Evolutionary conservation across 2,888 invertebrate species (phyloP), one percentile per base, ranked within the genome.

Genomic region (Drosophila quinaria): DNA sequence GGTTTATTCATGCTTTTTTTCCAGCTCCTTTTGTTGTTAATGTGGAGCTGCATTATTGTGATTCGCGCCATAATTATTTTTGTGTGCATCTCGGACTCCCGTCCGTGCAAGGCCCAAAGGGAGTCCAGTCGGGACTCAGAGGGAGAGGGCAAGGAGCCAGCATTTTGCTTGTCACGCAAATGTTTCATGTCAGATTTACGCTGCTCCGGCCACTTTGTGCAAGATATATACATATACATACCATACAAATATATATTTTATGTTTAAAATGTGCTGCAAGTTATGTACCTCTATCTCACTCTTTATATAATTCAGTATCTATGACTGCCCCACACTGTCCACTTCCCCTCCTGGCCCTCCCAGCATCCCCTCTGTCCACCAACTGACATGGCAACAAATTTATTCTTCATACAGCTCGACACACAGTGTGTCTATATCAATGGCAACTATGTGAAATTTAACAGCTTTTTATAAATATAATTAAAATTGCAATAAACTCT

Each of bases 111-210:
- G 51, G 49, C 59, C 31, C 17, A 25, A 17, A 25, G 59, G 39
- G 44, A 25, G 50, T 54, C 37, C 37, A 17, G 37, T 55, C 29
- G 70, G 70, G 61, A 25, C n/a, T 15, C 46, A 39, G 44, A 41
- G 22, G 10, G 41, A 35, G 11, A 8, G 5, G n/a, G 11, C 33
- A 33, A 47, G 37, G 17, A 51, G 41, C 69, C 75, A 68, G 73
- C 86, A 73, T 84, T 85, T 73, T 67, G 72, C 78, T 77, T 88
- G 87, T 86, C 86, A 86, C 78, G 86, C 78, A 74, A 88, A 86
- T 80, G 87, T 86, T 86, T 80, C 81, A 69, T 78, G 86, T 86
- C 88, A 84, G 88, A 86, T 86, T 88, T 84, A 60, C 74, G 70
- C 72, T 75, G 70, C 74, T 73, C 76, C 81, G 65, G 74, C 78